A percentile compares a stretch with the other conserved stretches of the same genome.
phyloP scores from a whole-genome alignment of 2,113 vertebrate genomes.

The Myotis yumanensis region DNA sequence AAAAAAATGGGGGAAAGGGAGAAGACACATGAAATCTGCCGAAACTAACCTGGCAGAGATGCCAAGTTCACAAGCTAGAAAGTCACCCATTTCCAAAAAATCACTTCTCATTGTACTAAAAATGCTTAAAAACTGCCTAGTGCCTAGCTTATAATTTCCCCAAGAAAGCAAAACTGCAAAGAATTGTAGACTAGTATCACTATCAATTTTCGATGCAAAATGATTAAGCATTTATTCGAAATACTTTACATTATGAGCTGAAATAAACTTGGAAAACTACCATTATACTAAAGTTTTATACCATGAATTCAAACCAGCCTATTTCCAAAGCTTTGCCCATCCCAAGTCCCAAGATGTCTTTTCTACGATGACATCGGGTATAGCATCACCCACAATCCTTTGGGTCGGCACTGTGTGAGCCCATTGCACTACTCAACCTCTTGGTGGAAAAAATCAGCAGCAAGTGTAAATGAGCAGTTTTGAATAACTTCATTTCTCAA shows the following conservation, averaged over 20 bases:
- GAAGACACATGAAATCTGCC: background rate
- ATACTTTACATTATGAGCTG: background rate
- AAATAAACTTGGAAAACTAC: background rate
- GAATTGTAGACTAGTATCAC: background rate
- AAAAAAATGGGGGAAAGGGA: background rate
- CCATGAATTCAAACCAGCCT: background rate
- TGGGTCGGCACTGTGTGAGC: background rate
- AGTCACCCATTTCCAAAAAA: constrained; percentile 43
- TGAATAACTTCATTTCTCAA: background rate
- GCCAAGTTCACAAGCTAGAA: background rate
- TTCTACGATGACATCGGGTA: constrained; percentile 9
- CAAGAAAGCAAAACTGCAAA: constrained; percentile 34
- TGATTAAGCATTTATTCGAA: constrained; percentile 9
- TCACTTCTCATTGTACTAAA: constrained; percentile 47
- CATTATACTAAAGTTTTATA: background rate
- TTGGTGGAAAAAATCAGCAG: background rate
- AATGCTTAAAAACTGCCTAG: constrained; percentile 47
- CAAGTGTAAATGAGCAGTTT: background rate
- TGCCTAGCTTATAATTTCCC: background rate
- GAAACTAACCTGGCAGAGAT: background rate
- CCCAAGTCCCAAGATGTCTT: background rate
- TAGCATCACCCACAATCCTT: background rate
- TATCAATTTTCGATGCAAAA: constrained; percentile 13
- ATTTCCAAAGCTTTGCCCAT: background rate
- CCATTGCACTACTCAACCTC: background rate